Conservation (phyloP, 2,797 vertebrate genomes). For the Semotilus atromaculatus region DNA sequence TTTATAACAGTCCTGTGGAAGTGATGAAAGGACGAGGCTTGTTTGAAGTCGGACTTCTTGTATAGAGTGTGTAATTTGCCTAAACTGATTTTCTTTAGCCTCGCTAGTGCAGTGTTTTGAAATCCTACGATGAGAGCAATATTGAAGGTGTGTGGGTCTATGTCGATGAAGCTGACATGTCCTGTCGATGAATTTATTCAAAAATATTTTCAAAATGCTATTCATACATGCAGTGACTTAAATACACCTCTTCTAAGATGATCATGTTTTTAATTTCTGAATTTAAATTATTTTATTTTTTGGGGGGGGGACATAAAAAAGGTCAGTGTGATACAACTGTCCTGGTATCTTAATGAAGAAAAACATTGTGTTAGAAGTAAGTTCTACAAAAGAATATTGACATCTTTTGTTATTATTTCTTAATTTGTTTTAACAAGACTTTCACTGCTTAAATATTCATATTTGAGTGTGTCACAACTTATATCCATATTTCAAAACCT, state of each 20-base stretch:
- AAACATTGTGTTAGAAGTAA: no score
- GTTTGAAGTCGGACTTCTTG: slow-evolving; percentile 56
- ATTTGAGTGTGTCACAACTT: not conserved
- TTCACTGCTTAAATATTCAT: not conserved
- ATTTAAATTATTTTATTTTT: not conserved
- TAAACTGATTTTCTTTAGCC: slow-evolving; percentile 36
- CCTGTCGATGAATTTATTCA: not conserved
- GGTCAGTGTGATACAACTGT: no score
- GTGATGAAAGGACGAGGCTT: slow-evolving; percentile 50
- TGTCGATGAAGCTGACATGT: not conserved
- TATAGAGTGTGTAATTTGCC: slow-evolving; percentile 45
- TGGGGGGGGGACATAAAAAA: no score
- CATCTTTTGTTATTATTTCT: not conserved
- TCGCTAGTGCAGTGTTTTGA: slow-evolving; percentile 36
- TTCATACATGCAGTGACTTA: not conserved
- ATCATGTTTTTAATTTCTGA: not conserved
- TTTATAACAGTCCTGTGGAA: slow-evolving; percentile 34
- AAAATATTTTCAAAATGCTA: no score
- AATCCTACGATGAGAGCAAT: slow-evolving; percentile 38
- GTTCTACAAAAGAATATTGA: no score
- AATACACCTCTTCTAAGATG: not conserved
- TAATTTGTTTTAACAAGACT: no score
- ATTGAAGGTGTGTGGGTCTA: slow-evolving; percentile 35
- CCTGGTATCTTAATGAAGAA: no score
- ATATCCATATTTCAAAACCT: not conserved